A percentile compares a stretch with the other conserved stretches of the same genome.
These are phyloP conservation scores for Egretta garzetta DNA, from an alignment of 2,113 vertebrate genomes.

Conservation along the genomic window DNA sequence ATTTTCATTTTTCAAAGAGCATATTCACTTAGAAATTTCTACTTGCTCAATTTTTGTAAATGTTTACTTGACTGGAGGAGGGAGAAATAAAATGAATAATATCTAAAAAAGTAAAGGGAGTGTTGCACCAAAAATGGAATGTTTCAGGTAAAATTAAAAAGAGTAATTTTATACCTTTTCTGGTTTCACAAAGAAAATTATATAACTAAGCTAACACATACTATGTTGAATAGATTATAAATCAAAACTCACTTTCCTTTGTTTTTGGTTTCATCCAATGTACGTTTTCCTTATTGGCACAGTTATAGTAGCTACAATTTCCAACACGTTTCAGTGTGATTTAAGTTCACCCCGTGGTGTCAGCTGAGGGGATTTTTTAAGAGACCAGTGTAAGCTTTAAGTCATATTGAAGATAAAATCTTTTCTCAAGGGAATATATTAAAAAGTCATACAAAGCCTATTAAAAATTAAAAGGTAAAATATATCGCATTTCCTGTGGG, in stretches of 20 bases:
- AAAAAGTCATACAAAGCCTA: background rate
- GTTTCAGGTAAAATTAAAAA: background rate
- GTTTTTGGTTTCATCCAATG: background rate
- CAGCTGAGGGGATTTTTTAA: background rate
- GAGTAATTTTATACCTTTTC: background rate
- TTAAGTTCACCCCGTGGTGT: background rate
- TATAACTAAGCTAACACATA: background rate
- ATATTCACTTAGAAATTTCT: background rate
- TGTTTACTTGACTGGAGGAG: background rate
- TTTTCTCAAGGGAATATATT: background rate
- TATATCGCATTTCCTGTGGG: background rate
- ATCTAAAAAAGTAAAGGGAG: background rate
- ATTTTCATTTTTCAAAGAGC: background rate
- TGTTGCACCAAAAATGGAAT: background rate
- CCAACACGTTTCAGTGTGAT: background rate
- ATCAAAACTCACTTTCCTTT: background rate
- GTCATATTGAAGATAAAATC: background rate
- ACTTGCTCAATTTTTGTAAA: background rate
- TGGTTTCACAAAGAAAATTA: background rate
- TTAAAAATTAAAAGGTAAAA: background rate
- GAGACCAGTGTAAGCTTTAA: background rate
- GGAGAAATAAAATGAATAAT: background rate
- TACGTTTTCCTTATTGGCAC: background rate
- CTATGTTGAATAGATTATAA: background rate
- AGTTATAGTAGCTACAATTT: background rate